Conservation (phyloP, 2,797 vertebrate species). For the Epinephelus coioides region DNA sequence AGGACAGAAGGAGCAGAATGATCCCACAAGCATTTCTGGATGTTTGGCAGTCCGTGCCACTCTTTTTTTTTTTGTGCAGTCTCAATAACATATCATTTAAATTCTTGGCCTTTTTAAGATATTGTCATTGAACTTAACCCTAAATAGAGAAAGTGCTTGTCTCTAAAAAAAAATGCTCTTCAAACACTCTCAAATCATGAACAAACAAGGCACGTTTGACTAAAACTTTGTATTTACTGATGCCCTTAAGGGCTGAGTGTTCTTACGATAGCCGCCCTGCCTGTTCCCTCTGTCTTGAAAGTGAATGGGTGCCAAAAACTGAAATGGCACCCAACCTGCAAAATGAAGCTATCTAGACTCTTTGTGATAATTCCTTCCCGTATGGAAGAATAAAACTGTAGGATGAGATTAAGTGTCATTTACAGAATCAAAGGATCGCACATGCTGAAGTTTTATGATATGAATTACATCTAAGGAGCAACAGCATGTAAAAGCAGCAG, state of each 20-base stretch:
- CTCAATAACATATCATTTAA: slow-evolving; percentile 77
- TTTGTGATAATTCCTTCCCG: slow-evolving; percentile 19
- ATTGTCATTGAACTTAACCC: slow-evolving; percentile 48
- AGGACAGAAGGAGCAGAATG: slow-evolving; percentile 57
- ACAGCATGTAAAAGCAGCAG: neutral
- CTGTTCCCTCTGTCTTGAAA: slow-evolving; percentile 39
- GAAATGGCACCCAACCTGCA: slow-evolving; percentile 34
- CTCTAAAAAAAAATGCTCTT: neutral
- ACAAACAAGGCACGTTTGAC: slow-evolving; percentile 29
- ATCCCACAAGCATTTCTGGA: slow-evolving; percentile 76
- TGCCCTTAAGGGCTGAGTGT: slow-evolving; percentile 12
- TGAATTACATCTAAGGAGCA: neutral
- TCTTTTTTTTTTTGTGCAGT: slow-evolving; percentile 22
- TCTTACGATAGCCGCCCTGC: slow-evolving; percentile 20
- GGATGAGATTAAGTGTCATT: slow-evolving; percentile 8
- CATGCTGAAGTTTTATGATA: neutral
- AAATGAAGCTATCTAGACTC: slow-evolving; percentile 20
- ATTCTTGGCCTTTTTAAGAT: slow-evolving; percentile 74
- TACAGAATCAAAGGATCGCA: neutral
- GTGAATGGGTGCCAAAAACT: slow-evolving; percentile 37
- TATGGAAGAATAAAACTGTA: neutral
- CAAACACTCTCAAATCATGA: slow-evolving; percentile 37
- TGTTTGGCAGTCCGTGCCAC: slow-evolving; percentile 56
- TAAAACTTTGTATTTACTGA: slow-evolving; percentile 4
- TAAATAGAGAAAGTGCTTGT: slow-evolving; percentile 45